Conservation (phyloP, 2,113 vertebrate species). For the Laterallus jamaicensis region DNA sequence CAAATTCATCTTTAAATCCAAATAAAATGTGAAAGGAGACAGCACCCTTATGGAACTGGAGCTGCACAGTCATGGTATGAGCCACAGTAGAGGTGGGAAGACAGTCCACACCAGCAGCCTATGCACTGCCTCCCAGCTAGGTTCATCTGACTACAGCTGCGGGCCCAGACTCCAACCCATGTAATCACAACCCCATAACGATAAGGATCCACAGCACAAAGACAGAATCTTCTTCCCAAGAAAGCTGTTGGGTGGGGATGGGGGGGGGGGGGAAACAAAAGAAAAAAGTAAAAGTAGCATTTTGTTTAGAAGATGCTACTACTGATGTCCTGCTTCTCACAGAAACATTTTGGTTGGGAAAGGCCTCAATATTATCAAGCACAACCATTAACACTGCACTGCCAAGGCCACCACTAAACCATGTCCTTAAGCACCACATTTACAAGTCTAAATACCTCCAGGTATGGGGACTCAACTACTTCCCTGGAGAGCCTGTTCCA, state of each 20-base stretch:
- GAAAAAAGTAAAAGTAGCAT: background rate
- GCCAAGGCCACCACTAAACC: no score
- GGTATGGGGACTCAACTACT: no score
- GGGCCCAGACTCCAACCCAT: fast-evolving
- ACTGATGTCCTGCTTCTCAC: background rate
- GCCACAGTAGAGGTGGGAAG: background rate
- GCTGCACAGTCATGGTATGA: background rate
- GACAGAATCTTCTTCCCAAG: background rate
- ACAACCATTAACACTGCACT: no score
- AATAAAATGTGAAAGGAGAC: background rate
- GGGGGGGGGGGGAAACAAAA: no score
- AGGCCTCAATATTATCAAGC: no score
- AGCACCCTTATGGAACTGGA: background rate
- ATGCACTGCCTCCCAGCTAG: background rate
- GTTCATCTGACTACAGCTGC: background rate
- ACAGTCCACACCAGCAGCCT: background rate
- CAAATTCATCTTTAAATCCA: background rate
- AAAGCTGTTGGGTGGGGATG: background rate
- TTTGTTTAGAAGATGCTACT: background rate
- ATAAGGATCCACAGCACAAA: background rate
- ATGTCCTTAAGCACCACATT: no score
- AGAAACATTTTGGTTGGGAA: no score
- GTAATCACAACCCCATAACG: fast-evolving
- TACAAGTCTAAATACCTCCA: no score
- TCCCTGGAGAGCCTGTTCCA: no score